These are phyloP conservation scores for Hybos culiciformis DNA, from an alignment of 2,888 invertebrate species.

Conservation along the genomic window DNA sequence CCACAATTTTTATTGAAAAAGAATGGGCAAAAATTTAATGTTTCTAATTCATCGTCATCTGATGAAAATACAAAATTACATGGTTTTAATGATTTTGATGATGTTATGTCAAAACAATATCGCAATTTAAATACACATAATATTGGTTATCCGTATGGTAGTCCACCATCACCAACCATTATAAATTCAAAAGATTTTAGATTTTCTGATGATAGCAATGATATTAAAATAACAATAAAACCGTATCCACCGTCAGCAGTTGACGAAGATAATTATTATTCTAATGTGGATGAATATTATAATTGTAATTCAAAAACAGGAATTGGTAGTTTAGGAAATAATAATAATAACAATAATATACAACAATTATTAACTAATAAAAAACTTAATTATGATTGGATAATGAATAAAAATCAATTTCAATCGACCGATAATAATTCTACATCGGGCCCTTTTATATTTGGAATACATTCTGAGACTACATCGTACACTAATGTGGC, in stretches of 20 bases:
- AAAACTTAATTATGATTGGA: no score
- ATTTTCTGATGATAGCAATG: constrained; percentile 20
- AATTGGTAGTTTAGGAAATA: not conserved
- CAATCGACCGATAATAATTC: no score
- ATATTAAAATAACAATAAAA: not conserved
- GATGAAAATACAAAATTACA: constrained; percentile 29
- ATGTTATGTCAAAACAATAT: constrained; percentile 32
- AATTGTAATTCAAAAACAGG: not conserved
- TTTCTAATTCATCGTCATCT: not conserved
- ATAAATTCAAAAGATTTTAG: constrained; percentile 27
- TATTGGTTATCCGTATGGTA: constrained; percentile 33
- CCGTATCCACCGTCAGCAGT: constrained; percentile 1
- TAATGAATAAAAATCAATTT: no score
- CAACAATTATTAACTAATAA: no score
- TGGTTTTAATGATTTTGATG: constrained; percentile 34
- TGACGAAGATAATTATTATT: constrained; percentile 1
- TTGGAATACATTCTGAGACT: no score
- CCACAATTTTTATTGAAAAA: constrained; percentile 21
- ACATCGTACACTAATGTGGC: no score
- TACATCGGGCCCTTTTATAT: no score
- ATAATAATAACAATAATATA: not conserved
- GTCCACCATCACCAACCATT: constrained; percentile 31
- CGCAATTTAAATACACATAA: constrained; percentile 30
- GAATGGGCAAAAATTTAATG: constrained; percentile 9
- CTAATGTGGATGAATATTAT: not conserved